Base-by-base conservation (phyloP, 2,888 invertebrate species). In the Odontomyia ornata region DNA sequence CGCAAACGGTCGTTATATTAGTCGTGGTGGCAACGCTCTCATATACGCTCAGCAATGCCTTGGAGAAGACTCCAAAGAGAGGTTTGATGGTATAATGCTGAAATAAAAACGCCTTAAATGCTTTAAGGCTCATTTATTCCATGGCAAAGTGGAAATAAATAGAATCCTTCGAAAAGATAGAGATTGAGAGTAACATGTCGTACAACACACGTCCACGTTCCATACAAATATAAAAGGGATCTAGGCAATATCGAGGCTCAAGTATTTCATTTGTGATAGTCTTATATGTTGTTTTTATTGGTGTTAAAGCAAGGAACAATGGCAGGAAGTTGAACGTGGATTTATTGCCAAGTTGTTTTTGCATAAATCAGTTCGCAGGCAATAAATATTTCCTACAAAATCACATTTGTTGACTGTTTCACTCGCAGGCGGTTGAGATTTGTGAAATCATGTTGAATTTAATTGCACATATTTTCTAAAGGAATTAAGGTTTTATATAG, bases 51-150 rank as follows among this genome's bases (percentile, higher is more conserved):
- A 36, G 52, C 52, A 18, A 4, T n/a, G 52, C 52, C n/a, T n/a
- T 43, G 43, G 43, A 43, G 43, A 43, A 67, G 43, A 15, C 21
- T 43, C 21, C 25, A 23, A 46, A 47, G 15, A 36, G 27, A 13
- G 25, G 30, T 23, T 47, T 13, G 2, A 47, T 13, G 46, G 15
- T 71, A 25, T 25, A 47, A 71, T 7, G 52, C 15, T 30, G 47
- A 71, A 71, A 47, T 71, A 47, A 71, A 71, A 46, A n/a, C 52
- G 69, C 47, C 69, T 71, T 47, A 71, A 71, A 71, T 71, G 69
- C 52, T 47, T 46, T 71, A 71, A 47, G 52, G 69, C 69, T 71
- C 69, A 71, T 71, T 71, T 71, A 71, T 47, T 46, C 15, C 52
- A 11, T 25, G 27, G 47, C 36, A 71, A 71, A 71, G 52, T 23